phyloP scores from a whole-genome alignment of 2,113 vertebrate species.

The Cynopterus brachyotis region DNA sequence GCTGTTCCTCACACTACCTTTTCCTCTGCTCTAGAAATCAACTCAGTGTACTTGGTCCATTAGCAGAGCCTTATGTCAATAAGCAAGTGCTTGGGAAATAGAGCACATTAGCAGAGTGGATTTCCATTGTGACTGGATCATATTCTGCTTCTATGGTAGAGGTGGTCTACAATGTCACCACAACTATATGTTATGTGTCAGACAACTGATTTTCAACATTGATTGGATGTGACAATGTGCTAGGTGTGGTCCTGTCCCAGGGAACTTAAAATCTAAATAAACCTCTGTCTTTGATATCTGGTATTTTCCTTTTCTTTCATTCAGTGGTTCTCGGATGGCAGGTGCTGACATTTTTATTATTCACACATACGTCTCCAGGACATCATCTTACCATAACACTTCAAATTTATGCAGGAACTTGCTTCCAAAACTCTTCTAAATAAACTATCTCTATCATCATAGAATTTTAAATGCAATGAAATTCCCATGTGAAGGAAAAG shows the following conservation, averaged over 20 bases:
- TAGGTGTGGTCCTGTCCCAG: slow-evolving; percentile 69
- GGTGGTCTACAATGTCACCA: not conserved
- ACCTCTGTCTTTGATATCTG: slow-evolving; percentile 72
- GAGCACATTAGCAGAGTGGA: not conserved
- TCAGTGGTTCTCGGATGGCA: slow-evolving; percentile 41
- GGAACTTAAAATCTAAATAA: slow-evolving; percentile 66
- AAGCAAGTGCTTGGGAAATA: not conserved
- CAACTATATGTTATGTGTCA: slow-evolving; percentile 43
- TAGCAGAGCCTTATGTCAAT: not conserved
- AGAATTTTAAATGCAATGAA: slow-evolving; percentile 18
- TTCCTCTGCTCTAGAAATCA: not conserved
- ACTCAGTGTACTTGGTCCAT: not conserved
- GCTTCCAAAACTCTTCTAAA: slow-evolving; percentile 62
- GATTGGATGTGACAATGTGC: slow-evolving; percentile 67
- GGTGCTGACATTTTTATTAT: slow-evolving; percentile 81
- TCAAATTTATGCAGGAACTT: slow-evolving; percentile 75
- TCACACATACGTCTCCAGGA: slow-evolving; percentile 70
- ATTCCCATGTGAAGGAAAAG: not conserved
- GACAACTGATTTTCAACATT: slow-evolving; percentile 47
- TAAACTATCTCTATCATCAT: slow-evolving; percentile 67
- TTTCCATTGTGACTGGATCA: not conserved
- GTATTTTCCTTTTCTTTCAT: slow-evolving; percentile 73
- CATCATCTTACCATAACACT: slow-evolving; percentile 54
- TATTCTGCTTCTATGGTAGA: not conserved
- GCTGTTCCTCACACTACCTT: not conserved